phyloP scores from a whole-genome alignment of 92 coral and sea anemone genomes.

The Phenganax marumi region DNA sequence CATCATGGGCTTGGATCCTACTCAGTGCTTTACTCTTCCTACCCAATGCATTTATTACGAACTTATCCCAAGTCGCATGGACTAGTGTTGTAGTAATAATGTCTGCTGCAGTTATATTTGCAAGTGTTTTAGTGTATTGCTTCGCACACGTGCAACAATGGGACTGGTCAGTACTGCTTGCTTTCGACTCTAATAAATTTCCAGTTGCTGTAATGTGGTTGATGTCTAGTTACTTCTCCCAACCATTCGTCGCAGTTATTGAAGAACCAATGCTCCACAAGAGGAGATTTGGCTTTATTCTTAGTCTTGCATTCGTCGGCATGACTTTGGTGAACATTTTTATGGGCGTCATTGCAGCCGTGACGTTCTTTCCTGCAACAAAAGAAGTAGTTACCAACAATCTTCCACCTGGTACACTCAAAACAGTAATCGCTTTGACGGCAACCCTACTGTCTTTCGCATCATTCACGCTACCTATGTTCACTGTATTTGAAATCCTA shows the following conservation, averaged over 20 bases:
- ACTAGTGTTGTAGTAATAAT: conserved; percentile 82
- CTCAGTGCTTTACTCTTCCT: conserved; percentile 74
- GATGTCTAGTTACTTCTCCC: conserved; percentile 92
- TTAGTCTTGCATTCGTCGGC: conserved; percentile 66
- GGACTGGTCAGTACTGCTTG: conserved; percentile 70
- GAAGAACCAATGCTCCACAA: conserved; percentile 88
- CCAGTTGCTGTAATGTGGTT: conserved; percentile 90
- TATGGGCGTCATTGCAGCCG: conserved; percentile 55
- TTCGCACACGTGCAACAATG: conserved; percentile 64
- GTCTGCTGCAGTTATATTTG: conserved; percentile 79
- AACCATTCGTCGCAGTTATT: conserved; percentile 93
- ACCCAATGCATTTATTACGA: conserved; percentile 78
- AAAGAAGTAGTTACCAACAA: conserved; percentile 91
- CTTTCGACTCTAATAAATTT: conserved; percentile 71
- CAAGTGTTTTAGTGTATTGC: conserved; percentile 78
- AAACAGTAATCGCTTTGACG: conserved; percentile 72
- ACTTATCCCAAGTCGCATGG: conserved; percentile 96
- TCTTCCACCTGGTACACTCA: conserved; percentile 82
- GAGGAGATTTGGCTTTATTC: conserved; percentile 65
- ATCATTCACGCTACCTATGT: conserved; percentile 92
- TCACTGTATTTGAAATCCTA: conserved; percentile 82
- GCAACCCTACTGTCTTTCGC: conserved; percentile 86
- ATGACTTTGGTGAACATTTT: conserved; percentile 56
- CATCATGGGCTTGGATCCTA: conserved; percentile 78
- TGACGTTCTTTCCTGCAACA: conserved; percentile 77